Base-by-base conservation (phyloP, 1,140 invertebrate genomes). In the Hetaerina americana region DNA sequence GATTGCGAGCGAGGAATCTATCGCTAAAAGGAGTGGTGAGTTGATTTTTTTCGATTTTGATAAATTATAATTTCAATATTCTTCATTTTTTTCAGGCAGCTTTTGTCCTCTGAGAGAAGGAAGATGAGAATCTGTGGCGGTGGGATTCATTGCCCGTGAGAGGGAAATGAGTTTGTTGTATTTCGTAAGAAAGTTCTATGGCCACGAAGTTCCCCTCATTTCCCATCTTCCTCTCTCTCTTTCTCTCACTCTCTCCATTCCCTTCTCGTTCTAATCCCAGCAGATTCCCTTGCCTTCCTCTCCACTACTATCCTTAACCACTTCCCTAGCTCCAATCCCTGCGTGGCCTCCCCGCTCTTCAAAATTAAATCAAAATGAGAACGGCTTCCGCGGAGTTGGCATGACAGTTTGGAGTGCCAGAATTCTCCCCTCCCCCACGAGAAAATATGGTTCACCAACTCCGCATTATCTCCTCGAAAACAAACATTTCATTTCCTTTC, bases 351-450 rank as follows among this genome's bases (percentile, higher is more conserved):
- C 31, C 5, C 15, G 15, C 40, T n/a, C 40, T 57, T 57, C 40
- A 57, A 57, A 57, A 57, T 57, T 57, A 57, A 57, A 57, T 57
- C 40, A 57, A 57, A 57, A 57, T 57, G 40, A 57, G 40, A 57
- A 10, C 40, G 40, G 40, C 15, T 57, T 57, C 40, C 40, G 10
- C 40, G 15, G 40, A 57, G 40, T 57, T 57, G 40, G 40, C 40
- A n/a, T 57, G 40, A 57, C 40, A 57, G 40, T 57, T 57, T 5
- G 40, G 40, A 57, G 40, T 57, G 40, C 40, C 10, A 2, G 40
- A 57, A n/a, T 57, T 57, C 10, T 10, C 40, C 40, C 40, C 10
- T 12, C 40, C 40, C 40, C 40, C 10, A n/a, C 40, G 40, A 57
- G 40, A 57, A 57, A 57, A 57, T 57, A 57, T 57, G 40, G 40